Evolutionary conservation across 2,113 vertebrate species (phyloP).

Genomic region (Percopsis transmontana): DNA sequence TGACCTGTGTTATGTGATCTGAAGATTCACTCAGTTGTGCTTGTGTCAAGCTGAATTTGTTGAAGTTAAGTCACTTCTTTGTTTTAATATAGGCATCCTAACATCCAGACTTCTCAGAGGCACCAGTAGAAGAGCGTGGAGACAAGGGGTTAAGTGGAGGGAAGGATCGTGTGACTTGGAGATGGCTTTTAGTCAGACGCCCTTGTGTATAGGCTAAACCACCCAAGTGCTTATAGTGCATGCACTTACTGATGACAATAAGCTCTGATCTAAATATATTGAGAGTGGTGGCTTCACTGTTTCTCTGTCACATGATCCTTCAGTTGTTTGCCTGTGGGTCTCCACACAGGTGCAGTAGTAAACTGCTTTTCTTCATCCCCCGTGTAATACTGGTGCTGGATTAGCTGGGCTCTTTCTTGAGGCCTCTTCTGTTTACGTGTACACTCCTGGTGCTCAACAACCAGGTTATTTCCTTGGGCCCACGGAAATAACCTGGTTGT

Average conservation of each 20-base stretch:
- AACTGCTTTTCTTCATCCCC: background rate
- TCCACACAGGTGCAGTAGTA: background rate
- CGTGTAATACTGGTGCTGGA: background rate
- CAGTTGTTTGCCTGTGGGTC: background rate
- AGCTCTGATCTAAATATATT: slow-evolving; percentile 5
- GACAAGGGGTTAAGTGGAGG: no score
- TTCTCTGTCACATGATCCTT: background rate
- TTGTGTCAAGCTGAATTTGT: no score
- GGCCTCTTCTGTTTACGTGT: slow-evolving; percentile 9
- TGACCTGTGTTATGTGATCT: no score
- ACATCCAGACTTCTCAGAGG: no score
- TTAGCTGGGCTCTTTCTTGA: slow-evolving; percentile 2
- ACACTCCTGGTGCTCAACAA: background rate
- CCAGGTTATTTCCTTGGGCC: background rate
- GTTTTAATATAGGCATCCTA: no score
- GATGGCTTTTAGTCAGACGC: slow-evolving; percentile 5
- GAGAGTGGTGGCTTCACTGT: no score
- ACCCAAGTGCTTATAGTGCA: background rate
- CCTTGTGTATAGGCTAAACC: background rate
- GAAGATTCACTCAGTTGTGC: no score
- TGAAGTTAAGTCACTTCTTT: no score
- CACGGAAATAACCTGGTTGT: slow-evolving; percentile 56
- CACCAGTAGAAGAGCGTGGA: no score
- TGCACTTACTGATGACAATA: background rate
- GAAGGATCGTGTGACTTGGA: background rate